A percentile compares a stretch with the other conserved stretches of the same genome.
Conservation (phyloP, 2,888 invertebrate species). For the Hofmannophila pseudospretella region DNA sequence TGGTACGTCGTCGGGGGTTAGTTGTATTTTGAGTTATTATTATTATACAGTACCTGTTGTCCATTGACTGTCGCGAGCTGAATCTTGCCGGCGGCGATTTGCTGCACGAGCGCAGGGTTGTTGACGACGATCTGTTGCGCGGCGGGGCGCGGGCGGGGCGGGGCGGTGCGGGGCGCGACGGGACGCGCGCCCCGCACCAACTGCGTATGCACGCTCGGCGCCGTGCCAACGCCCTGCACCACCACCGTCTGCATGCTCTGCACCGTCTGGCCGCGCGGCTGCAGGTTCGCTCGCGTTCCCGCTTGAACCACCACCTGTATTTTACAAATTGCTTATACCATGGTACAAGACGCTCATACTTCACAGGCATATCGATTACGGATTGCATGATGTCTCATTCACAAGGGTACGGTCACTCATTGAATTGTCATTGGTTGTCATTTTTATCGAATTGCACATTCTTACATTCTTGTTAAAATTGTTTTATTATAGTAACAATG, state of each 20-base stretch:
- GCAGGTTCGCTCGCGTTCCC: slow-evolving; percentile 34
- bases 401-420: neutral
- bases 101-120: slow-evolving; percentile 86
- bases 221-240: slow-evolving; percentile 30
- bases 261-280: slow-evolving; percentile 28
- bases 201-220: slow-evolving; percentile 12
- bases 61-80: slow-evolving; percentile 91
- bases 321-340: slow-evolving; percentile 24
- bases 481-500: too few species aligned
- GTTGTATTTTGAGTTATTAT: too few species aligned
- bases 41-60: slow-evolving; percentile 84
- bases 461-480: too few species aligned
- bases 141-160: slow-evolving; percentile 45
- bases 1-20: too few species aligned
- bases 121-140: slow-evolving; percentile 87
- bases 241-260: slow-evolving; percentile 45
- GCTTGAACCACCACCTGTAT: slow-evolving; percentile 38
- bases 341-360: too few species aligned
- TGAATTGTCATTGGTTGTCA: too few species aligned
- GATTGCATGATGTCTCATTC: too few species aligned
- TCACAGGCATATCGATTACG: too few species aligned
- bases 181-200: slow-evolving; percentile 41
- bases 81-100: slow-evolving; percentile 88
- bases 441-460: too few species aligned
- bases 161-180: slow-evolving; percentile 31